These are phyloP conservation scores for Betta splendens DNA, from an alignment of 2,797 vertebrate genomes.

Conservation along the genomic window DNA sequence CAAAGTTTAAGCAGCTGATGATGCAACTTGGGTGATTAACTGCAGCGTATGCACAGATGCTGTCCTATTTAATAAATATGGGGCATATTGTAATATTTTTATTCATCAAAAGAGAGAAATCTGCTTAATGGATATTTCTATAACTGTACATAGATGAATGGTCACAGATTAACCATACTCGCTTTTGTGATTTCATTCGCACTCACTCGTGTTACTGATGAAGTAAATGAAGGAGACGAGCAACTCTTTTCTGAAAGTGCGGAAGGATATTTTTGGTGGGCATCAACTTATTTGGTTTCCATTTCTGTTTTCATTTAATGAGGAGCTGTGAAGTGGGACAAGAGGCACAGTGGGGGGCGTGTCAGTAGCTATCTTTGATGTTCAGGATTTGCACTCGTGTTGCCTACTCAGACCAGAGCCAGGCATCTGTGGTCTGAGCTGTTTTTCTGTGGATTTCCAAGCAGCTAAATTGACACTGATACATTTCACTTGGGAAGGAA, in stretches of 20 bases:
- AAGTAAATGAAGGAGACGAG: conserved; percentile 36
- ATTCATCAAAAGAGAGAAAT: conserved; percentile 3
- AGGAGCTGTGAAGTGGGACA: conserved; percentile 40
- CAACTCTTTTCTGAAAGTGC: conserved; percentile 24
- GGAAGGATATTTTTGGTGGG: conserved; percentile 17
- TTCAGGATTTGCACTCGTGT: conserved; percentile 39
- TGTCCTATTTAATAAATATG: background rate
- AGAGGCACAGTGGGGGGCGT: conserved; percentile 20
- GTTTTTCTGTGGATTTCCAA: conserved; percentile 19
- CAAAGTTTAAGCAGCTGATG: conserved; percentile 4
- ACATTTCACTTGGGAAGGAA: background rate
- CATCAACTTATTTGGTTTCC: conserved; percentile 33
- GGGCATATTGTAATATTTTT: background rate
- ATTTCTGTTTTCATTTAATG: conserved; percentile 31
- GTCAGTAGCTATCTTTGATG: conserved; percentile 56
- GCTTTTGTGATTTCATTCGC: conserved; percentile 23
- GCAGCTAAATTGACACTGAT: conserved; percentile 22
- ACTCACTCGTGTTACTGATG: conserved; percentile 15
- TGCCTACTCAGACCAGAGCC: conserved; percentile 18
- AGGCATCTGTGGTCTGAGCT: conserved; percentile 7
- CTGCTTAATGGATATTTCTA: conserved; percentile 2
- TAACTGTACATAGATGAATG: too few relatives aligned
- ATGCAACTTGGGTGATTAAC: conserved; percentile 17
- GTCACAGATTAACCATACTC: conserved; percentile 8
- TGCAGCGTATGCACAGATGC: conserved; percentile 12